Evolutionary conservation across 1,140 invertebrate species (phyloP).

Genomic region (Micrasema minimum): DNA sequence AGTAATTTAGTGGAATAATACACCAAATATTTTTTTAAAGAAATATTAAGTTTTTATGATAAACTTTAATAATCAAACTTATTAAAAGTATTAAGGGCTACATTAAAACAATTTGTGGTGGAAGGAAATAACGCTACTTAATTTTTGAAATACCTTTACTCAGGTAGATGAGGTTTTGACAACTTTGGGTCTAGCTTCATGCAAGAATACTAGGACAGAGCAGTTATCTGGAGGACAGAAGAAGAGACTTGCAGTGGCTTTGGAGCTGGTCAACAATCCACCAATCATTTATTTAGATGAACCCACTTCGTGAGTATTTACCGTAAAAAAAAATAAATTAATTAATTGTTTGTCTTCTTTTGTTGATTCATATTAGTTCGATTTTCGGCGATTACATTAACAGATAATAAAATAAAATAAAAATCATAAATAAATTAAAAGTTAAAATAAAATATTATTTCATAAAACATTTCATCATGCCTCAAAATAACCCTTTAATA

Average conservation of each 20-base stretch:
- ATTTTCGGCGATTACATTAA: background rate
- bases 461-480: no score
- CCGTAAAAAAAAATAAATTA: background rate
- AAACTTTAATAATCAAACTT: no score
- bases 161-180: slow-evolving; percentile 79
- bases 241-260: slow-evolving; percentile 87
- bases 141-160: slow-evolving; percentile 41
- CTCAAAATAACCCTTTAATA: no score
- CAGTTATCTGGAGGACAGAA: slow-evolving; percentile 88
- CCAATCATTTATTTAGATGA: slow-evolving; percentile 93
- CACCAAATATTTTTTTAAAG: no score
- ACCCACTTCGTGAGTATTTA: slow-evolving; percentile 88
- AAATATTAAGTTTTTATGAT: no score
- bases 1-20: no score
- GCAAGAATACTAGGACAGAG: slow-evolving; percentile 73
- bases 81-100: no score
- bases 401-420: no score
- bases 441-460: no score
- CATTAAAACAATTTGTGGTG: no score
- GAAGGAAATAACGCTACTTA: no score
- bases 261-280: slow-evolving; percentile 88
- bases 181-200: slow-evolving; percentile 74
- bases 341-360: background rate
- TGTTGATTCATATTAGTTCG: background rate
- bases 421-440: no score